Conservation (phyloP, 2,113 vertebrate genomes). For the Psittacara wagleri region DNA sequence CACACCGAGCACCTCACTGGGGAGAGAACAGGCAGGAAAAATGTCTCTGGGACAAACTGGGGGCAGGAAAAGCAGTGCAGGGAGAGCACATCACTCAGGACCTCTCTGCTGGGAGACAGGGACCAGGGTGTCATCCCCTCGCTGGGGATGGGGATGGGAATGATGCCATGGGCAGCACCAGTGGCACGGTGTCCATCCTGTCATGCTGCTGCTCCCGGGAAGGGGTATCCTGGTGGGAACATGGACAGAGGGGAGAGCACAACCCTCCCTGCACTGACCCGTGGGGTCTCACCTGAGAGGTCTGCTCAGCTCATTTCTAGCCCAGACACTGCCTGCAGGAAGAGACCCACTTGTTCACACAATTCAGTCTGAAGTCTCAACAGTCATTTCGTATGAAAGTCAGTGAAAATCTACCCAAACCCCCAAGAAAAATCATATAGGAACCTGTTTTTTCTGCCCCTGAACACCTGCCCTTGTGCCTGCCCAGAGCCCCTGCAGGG, state of each 20-base stretch:
- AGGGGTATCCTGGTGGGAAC: background rate
- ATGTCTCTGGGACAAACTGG: background rate
- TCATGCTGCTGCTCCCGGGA: rapidly evolving
- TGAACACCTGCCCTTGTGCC: background rate
- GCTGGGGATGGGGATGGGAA: rapidly evolving
- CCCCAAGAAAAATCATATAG: rapidly evolving
- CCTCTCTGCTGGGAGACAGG: background rate
- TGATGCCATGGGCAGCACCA: rapidly evolving
- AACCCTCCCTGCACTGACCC: background rate
- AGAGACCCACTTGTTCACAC: too few relatives aligned
- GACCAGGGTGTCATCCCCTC: too few relatives aligned
- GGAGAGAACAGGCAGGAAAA: background rate
- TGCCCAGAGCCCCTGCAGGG: background rate
- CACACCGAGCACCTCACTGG: rapidly evolving
- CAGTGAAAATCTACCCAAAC: rapidly evolving
- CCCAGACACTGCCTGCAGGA: background rate
- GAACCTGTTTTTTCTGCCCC: rapidly evolving
- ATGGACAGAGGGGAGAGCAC: too few relatives aligned
- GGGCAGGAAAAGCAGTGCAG: background rate
- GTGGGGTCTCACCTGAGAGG: background rate
- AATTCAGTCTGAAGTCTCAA: background rate
- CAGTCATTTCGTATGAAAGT: rapidly evolving
- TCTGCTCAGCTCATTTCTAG: background rate
- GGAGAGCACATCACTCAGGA: background rate
- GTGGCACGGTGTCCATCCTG: background rate